Percentiles rank a stretch among this genome's conserved stretches.
Evolutionary conservation across 1,140 invertebrate genomes (phyloP).

Genomic region (Drosophila sp.): DNA sequence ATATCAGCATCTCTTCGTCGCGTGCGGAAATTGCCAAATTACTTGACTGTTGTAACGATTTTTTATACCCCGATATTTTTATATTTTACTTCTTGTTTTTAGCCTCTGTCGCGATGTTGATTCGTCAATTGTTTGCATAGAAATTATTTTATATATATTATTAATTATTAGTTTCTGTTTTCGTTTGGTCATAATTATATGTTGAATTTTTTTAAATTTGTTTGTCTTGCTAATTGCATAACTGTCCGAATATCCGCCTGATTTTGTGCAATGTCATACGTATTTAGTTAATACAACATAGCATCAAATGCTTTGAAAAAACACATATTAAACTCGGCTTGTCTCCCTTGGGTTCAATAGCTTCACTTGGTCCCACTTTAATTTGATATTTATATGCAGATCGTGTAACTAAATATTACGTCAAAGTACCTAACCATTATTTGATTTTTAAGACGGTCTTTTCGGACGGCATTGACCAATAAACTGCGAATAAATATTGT

Average conservation of each 20-base stretch:
- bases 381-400: constrained; percentile 53
- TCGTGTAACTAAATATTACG: constrained; percentile 27
- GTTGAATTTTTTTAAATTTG: neutral
- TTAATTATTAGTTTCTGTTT: neutral
- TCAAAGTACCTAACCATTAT: constrained; percentile 5
- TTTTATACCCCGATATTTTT: constrained; percentile 30
- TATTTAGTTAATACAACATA: constrained; percentile 5
- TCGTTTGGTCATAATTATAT: neutral
- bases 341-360: constrained; percentile 55
- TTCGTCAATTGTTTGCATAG: no score
- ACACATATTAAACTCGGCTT: neutral
- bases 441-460: constrained; percentile 31
- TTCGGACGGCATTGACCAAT: constrained; percentile 63
- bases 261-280: constrained; percentile 4
- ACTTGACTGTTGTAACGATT: constrained; percentile 43
- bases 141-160: neutral
- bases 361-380: constrained; percentile 35
- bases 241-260: neutral
- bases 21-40: constrained; percentile 70
- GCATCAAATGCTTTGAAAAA: constrained; percentile 4
- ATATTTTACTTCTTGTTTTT: constrained; percentile 2
- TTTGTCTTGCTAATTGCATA: constrained; percentile 3
- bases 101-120: constrained; percentile 3
- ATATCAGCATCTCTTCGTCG: constrained; percentile 47
- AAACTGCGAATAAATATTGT: constrained; percentile 40